A percentile compares a stretch with the other conserved stretches of the same genome.
Evolutionary conservation across 2,113 vertebrate genomes (phyloP).

Genomic region (Plectropomus leopardus): DNA sequence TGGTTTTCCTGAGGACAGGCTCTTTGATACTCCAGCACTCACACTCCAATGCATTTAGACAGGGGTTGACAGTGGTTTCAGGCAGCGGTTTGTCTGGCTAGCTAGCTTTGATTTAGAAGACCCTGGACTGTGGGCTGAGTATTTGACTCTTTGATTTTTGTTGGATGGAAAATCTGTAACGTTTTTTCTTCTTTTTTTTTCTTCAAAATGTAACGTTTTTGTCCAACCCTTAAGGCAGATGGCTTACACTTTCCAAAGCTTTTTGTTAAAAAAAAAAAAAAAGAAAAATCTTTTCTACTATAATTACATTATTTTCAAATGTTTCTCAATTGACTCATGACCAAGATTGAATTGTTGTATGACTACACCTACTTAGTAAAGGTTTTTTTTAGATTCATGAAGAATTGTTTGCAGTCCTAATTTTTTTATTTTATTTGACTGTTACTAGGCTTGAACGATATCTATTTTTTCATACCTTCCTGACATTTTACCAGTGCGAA

Average conservation of each 20-base stretch:
- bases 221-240: conserved; percentile 33
- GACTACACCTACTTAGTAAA: conserved; percentile 29
- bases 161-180: conserved; percentile 63
- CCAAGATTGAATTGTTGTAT: conserved; percentile 9
- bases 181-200: conserved; percentile 44
- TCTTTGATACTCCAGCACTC: conserved; percentile 73
- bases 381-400: conserved; percentile 16
- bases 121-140: conserved; percentile 62
- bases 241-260: conserved; percentile 36
- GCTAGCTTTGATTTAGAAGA: conserved; percentile 73
- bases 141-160: conserved; percentile 73
- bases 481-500: too few relatives aligned
- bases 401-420: conserved; percentile 1
- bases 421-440: conserved; percentile 22
- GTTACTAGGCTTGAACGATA: too few relatives aligned
- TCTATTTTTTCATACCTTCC: too few relatives aligned
- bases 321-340: conserved; percentile 28
- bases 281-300: conserved; percentile 41
- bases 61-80: conserved; percentile 76
- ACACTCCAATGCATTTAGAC: conserved; percentile 68
- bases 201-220: conserved; percentile 36
- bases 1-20: conserved; percentile 75
- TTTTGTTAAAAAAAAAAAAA: too few relatives aligned
- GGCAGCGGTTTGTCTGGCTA: conserved; percentile 74
- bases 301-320: conserved; percentile 35